A percentile compares a stretch with the other conserved stretches of the same genome.
phyloP scores from a whole-genome alignment of 2,797 vertebrate species.

The Hirundo rustica region DNA sequence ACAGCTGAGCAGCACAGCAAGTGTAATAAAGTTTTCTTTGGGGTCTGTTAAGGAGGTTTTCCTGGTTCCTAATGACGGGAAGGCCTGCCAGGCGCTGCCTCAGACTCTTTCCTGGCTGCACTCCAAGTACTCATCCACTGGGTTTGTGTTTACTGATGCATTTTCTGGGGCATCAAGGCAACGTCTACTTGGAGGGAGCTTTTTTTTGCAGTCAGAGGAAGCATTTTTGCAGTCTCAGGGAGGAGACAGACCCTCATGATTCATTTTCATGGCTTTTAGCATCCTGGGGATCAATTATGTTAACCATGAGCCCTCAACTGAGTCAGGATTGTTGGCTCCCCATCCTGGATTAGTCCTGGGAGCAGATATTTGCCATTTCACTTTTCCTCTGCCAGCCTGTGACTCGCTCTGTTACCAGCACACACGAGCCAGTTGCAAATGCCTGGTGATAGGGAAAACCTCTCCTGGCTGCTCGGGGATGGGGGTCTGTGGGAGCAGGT shows the following conservation, averaged over 20 bases:
- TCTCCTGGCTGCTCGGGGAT: neutral
- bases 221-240: constrained; percentile 1
- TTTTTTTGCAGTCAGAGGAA: neutral
- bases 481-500: neutral
- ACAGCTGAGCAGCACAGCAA: neutral
- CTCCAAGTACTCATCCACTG: constrained; percentile 27
- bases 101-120: constrained; percentile 11
- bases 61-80: constrained; percentile 3
- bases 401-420: neutral
- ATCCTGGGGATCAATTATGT: constrained; percentile 10
- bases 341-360: neutral
- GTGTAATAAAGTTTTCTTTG: neutral
- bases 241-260: neutral
- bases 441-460: neutral
- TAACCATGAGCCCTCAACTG: constrained; percentile 5
- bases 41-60: constrained; percentile 11
- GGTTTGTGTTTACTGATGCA: constrained; percentile 20
- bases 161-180: constrained; percentile 42
- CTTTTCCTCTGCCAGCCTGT: neutral
- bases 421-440: neutral
- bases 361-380: neutral
- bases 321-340: constrained; percentile 31
- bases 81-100: neutral
- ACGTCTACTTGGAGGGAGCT: neutral
- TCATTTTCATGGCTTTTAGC: constrained; percentile 19